These are phyloP conservation scores for Macrophya alboannulata DNA, from an alignment of 2,888 invertebrate genomes.

Conservation along the genomic window DNA sequence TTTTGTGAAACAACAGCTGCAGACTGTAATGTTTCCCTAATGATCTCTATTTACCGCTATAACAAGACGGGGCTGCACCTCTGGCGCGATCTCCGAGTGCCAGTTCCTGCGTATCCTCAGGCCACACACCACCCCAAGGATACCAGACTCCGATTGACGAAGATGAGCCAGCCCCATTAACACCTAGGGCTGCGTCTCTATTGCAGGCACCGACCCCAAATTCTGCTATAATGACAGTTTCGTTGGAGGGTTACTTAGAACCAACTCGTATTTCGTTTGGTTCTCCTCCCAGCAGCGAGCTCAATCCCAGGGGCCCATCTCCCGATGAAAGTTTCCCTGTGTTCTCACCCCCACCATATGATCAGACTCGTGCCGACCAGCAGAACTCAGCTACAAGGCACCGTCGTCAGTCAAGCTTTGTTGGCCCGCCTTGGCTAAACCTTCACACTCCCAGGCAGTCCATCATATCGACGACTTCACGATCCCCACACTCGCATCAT, in stretches of 20 bases:
- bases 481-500: constrained; percentile 91
- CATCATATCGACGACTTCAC: constrained; percentile 89
- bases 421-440: constrained; percentile 82
- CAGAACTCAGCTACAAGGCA: constrained; percentile 70
- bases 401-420: constrained; percentile 78
- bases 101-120: constrained; percentile 84
- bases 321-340: constrained; percentile 93
- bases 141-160: constrained; percentile 91
- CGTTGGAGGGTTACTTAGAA: constrained; percentile 93
- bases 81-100: constrained; percentile 83
- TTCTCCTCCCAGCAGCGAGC: constrained; percentile 89
- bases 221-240: constrained; percentile 92
- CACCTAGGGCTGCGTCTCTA: constrained; percentile 82
- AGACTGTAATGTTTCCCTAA: not conserved
- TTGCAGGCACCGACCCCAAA: constrained; percentile 89
- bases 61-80: constrained; percentile 79
- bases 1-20: not conserved
- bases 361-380: constrained; percentile 72
- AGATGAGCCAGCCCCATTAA: constrained; percentile 78
- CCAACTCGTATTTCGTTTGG: constrained; percentile 91
- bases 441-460: constrained; percentile 87
- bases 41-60: constrained; percentile 50
- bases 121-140: constrained; percentile 85
- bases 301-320: constrained; percentile 85
- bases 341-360: constrained; percentile 91